These are phyloP conservation scores for Cordilura impudica DNA, from an alignment of 2,888 invertebrate genomes.

Conservation along the genomic window DNA sequence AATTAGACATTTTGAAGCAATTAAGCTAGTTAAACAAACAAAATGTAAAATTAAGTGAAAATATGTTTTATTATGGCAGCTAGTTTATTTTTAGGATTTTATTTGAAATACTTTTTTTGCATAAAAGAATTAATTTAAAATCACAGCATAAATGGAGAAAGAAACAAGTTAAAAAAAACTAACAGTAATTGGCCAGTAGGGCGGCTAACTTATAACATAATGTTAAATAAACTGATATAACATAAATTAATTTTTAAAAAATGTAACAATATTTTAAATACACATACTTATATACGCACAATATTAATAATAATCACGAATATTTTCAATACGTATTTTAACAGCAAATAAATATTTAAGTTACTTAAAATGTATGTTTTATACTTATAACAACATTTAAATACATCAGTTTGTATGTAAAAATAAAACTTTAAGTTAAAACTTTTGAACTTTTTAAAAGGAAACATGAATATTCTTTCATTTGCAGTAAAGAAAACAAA, in stretches of 20 bases:
- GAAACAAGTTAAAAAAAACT: conserved; percentile 6
- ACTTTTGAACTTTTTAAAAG: too few relatives aligned
- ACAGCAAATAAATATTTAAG: conserved; percentile 63
- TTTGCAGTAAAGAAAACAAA: too few relatives aligned
- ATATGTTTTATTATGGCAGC: conserved; percentile 48
- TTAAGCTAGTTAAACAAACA: conserved; percentile 40
- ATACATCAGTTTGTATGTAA: too few relatives aligned
- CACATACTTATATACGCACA: conserved; percentile 15
- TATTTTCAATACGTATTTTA: conserved; percentile 62
- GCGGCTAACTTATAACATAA: conserved; percentile 3
- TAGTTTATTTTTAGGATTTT: conserved; percentile 18
- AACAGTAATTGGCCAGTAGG: background rate
- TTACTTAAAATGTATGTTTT: too few relatives aligned
- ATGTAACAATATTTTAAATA: conserved; percentile 21
- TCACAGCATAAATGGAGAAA: conserved; percentile 32
- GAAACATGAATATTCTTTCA: too few relatives aligned
- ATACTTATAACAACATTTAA: too few relatives aligned
- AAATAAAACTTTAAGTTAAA: too few relatives aligned
- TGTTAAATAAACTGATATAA: conserved; percentile 2
- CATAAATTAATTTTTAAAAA: background rate
- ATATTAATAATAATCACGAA: background rate
- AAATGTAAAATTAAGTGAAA: conserved; percentile 14
- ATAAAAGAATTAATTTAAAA: conserved; percentile 15
- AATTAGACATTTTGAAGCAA: conserved; percentile 3
- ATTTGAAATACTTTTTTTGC: background rate